phyloP scores from a whole-genome alignment of 2,797 vertebrate genomes.

The Melanotaenia nigrans region DNA sequence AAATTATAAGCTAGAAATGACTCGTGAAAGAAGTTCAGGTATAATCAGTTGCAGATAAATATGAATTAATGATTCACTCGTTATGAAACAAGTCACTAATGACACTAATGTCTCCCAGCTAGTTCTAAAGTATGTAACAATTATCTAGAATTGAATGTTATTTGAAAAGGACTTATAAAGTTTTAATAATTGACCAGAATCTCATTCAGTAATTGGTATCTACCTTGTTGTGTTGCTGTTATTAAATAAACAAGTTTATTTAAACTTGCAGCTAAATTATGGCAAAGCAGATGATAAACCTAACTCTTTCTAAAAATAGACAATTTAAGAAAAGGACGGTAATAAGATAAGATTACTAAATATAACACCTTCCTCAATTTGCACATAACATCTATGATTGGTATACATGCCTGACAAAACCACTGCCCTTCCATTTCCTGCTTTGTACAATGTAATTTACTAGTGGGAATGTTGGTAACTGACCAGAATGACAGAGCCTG shows the following conservation, averaged over 20 bases:
- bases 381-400: conserved; percentile 20
- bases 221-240: no score
- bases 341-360: background rate
- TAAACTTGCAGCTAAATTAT: background rate
- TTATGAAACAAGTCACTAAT: background rate
- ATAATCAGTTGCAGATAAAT: background rate
- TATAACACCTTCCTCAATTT: background rate
- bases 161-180: background rate
- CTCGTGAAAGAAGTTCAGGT: no score
- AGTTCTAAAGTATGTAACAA: background rate
- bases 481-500: conserved; percentile 46
- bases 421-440: conserved; percentile 32
- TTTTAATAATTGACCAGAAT: background rate
- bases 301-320: background rate
- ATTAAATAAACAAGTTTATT: background rate
- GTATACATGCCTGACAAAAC: conserved; percentile 1
- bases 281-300: background rate
- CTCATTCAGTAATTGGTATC: background rate
- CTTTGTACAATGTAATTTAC: conserved; percentile 56
- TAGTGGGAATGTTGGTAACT: conserved; percentile 46
- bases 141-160: background rate
- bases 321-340: background rate
- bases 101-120: background rate
- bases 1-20: no score
- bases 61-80: background rate